Base-by-base conservation (phyloP, 2,888 invertebrate genomes). In the Koerneria pararmatus region DNA sequence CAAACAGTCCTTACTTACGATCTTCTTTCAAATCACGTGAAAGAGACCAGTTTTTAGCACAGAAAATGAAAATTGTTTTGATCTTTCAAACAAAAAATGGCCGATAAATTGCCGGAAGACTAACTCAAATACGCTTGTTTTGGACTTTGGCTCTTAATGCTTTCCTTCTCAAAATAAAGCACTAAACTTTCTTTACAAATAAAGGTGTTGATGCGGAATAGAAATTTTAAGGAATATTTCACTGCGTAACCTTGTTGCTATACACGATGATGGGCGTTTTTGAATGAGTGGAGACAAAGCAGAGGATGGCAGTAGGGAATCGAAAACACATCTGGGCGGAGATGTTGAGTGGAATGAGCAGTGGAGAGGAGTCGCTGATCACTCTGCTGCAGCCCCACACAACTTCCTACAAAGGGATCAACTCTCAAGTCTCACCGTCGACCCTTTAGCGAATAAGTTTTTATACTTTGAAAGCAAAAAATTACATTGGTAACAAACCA, bases 231-330 rank as follows among this genome's bases (percentile, higher is more conserved):
- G n/a, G n/a, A n/a, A n/a, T n/a, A n/a, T n/a, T n/a, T n/a, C n/a
- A n/a, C n/a, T n/a, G n/a, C n/a, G 29, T 34, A 2, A 63, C 63
- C 63, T 63, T 63, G 31, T 63, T 63, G 35, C 54, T 54, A 54
- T 37, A 63, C 1, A 63, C 29, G 2, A 63, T 29, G 24, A 63
- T 41, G 29, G 63, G 63, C 27, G 53, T 37, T 31, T 37, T 35
- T 31, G 41, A 32, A 11, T 53, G 35, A 6, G 32, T 35, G 29
- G 63, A 63, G 6, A 41, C 34, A 32, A 63, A 63, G 32, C 37
- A 63, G 41, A 53, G 27, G 24, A 63, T 53, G 37, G 37, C 53
- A 19, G 63, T 63, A 4, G 63, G 63, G 31, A 46, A 41, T 8
- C 63, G 63, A 4, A 63, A 32, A 2, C 27, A 27, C 15, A 54